Percentiles rank a stretch among this genome's conserved stretches.
Conservation (phyloP, 2,113 vertebrate species). For the Onychorhynchus coronatus region DNA sequence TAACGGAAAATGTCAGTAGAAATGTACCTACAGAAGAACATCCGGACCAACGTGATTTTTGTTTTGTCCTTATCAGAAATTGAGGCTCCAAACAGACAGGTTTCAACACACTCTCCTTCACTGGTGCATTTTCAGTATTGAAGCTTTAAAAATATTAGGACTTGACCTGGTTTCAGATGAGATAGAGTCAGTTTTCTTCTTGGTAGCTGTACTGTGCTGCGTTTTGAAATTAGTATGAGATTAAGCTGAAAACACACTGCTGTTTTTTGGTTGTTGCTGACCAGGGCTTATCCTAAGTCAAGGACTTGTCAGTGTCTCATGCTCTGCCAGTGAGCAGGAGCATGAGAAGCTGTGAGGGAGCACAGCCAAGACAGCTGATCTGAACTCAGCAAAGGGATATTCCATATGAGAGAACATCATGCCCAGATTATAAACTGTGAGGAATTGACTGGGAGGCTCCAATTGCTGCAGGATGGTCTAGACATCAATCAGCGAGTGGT, state of each 20-base stretch:
- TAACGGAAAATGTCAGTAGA: background rate
- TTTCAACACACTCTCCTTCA: background rate
- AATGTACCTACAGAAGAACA: background rate
- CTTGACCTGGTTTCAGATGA: background rate
- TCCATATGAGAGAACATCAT: background rate
- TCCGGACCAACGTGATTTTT: background rate
- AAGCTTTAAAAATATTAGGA: background rate
- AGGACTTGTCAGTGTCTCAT: background rate
- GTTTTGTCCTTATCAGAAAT: background rate
- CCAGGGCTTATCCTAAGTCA: background rate
- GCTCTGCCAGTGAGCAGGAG: background rate
- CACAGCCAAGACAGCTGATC: background rate
- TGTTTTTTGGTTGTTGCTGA: background rate
- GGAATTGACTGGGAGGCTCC: background rate
- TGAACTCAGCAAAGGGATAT: background rate
- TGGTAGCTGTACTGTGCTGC: background rate
- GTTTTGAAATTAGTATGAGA: background rate
- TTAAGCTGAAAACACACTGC: background rate
- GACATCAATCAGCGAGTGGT: background rate
- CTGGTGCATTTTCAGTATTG: background rate
- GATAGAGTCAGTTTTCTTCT: background rate
- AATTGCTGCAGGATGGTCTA: background rate
- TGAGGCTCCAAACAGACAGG: background rate
- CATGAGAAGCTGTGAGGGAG: background rate
- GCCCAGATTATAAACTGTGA: background rate